Evolutionary conservation across 1,140 invertebrate species (phyloP).

Genomic region (Drosophila funebris): DNA sequence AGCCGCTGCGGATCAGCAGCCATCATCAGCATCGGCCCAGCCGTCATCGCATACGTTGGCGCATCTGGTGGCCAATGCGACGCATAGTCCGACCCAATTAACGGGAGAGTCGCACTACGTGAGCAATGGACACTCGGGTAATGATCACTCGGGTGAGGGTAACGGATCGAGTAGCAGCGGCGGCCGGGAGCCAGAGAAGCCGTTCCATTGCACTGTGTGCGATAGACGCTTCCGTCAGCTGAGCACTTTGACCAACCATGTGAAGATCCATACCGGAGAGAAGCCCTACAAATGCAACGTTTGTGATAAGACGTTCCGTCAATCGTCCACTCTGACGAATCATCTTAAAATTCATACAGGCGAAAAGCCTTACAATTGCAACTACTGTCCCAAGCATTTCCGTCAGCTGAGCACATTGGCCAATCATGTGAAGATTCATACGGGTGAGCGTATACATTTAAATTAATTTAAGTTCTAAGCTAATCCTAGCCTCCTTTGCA

Average conservation of each 20-base stretch:
- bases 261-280: constrained; percentile 83
- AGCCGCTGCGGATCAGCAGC: constrained; percentile 75
- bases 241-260: constrained; percentile 83
- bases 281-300: constrained; percentile 83
- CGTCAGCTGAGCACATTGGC: constrained; percentile 82
- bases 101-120: constrained; percentile 57
- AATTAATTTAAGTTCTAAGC: constrained; percentile 1
- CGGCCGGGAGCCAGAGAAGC: constrained; percentile 74
- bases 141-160: constrained; percentile 55
- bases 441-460: constrained; percentile 62
- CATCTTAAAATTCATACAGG: constrained; percentile 83
- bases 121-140: constrained; percentile 63
- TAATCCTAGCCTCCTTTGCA: constrained; percentile 49
- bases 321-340: constrained; percentile 83
- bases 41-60: constrained; percentile 58
- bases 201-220: constrained; percentile 83
- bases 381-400: constrained; percentile 83
- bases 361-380: constrained; percentile 83
- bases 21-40: constrained; percentile 38
- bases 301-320: constrained; percentile 83
- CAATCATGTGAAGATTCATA: constrained; percentile 83
- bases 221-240: constrained; percentile 82
- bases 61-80: constrained; percentile 65
- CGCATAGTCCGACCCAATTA: constrained; percentile 66
- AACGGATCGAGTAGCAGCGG: constrained; percentile 43